These are phyloP conservation scores for Charadrius vociferus DNA, from an alignment of 2,113 vertebrate genomes.

Conservation along the genomic window DNA sequence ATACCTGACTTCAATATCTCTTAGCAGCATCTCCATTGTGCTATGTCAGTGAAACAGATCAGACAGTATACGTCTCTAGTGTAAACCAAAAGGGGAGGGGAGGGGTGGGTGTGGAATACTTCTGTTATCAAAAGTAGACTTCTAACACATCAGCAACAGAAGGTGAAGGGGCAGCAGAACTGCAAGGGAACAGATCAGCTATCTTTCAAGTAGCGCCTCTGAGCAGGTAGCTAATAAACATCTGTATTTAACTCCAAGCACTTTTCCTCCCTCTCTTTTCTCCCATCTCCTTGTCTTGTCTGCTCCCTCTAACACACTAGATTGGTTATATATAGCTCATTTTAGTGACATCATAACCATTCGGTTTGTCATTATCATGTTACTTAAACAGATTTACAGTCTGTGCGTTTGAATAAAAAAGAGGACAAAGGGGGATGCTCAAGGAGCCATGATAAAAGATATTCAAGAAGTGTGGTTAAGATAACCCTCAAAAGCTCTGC, in stretches of 20 bases:
- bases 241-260: conserved; percentile 17
- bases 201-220: background rate
- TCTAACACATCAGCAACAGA: background rate
- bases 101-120: background rate
- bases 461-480: background rate
- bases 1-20: conserved; percentile 51
- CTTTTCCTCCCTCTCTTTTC: background rate
- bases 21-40: conserved; percentile 27
- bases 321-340: conserved; percentile 55
- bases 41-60: conserved; percentile 39
- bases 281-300: conserved; percentile 28
- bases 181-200: background rate
- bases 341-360: conserved; percentile 66
- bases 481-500: background rate
- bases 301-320: conserved; percentile 16
- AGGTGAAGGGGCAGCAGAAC: background rate
- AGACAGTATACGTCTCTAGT: background rate
- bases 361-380: conserved; percentile 38
- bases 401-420: background rate
- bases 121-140: conserved; percentile 40
- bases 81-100: background rate
- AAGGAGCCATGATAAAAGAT: conserved; percentile 21
- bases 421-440: background rate
- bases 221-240: conserved; percentile 29
- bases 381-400: conserved; percentile 59